Percentiles rank a stretch among this genome's conserved stretches.
phyloP scores from a whole-genome alignment of 1,140 invertebrate species.

The Sinella curviseta region DNA sequence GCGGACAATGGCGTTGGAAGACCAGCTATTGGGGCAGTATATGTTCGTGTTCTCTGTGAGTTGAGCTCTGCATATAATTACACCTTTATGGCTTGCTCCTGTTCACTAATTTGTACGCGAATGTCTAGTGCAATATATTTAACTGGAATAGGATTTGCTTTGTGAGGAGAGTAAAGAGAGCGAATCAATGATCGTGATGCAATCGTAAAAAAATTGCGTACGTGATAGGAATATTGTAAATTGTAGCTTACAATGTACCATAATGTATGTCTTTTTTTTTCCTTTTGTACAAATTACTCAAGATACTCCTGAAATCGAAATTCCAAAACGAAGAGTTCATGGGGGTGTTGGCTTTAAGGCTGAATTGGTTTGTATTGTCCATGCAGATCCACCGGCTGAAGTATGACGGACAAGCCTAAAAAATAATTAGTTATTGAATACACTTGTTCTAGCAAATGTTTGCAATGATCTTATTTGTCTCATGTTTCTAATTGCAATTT shows the following conservation, averaged over 20 bases:
- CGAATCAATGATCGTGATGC: too few species aligned
- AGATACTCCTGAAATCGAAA: conserved; percentile 70
- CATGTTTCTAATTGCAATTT: neutral
- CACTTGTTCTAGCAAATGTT: neutral
- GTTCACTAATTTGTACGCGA: neutral
- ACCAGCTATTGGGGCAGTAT: conserved; percentile 61
- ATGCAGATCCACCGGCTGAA: conserved; percentile 70
- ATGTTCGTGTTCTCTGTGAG: conserved; percentile 59
- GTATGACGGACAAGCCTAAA: too few species aligned
- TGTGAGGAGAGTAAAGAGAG: too few species aligned
- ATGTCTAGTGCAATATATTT: too few species aligned
- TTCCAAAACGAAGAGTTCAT: conserved; percentile 71
- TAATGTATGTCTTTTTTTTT: neutral
- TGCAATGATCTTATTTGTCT: neutral
- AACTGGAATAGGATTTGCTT: too few species aligned
- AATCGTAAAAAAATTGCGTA: too few species aligned
- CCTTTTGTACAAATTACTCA: neutral
- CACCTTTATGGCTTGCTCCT: neutral
- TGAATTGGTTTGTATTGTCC: conserved; percentile 70
- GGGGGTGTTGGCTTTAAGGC: conserved; percentile 71
- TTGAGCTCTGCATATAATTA: neutral
- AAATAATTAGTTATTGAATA: neutral
- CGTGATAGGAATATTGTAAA: too few species aligned
- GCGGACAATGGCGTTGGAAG: conserved; percentile 66
- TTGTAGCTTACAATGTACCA: too few species aligned